Evolutionary conservation across 2,888 invertebrate genomes (phyloP).

Genomic region (Theretra japonica): DNA sequence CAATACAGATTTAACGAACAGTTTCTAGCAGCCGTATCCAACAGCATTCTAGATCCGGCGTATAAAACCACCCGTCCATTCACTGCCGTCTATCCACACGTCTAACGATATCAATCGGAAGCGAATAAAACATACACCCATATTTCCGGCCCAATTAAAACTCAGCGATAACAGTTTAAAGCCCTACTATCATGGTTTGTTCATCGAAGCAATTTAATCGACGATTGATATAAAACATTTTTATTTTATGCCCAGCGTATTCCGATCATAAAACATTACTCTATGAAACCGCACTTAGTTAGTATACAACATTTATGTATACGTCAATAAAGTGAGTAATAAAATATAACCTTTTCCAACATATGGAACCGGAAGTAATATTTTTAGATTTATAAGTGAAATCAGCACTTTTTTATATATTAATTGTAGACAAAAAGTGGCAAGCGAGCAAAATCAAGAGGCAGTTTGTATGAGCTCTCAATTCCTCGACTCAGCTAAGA

Average conservation of each 20-base stretch:
- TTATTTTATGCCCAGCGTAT: background rate
- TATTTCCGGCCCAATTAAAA: constrained; percentile 6
- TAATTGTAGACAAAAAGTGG: constrained; percentile 45
- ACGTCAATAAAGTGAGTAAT: constrained; percentile 1
- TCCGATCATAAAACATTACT: constrained; percentile 22
- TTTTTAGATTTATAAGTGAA: background rate
- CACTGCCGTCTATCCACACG: background rate
- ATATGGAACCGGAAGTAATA: too few relatives aligned
- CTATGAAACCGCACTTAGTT: background rate
- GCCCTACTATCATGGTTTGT: constrained; percentile 3
- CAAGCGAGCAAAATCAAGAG: constrained; percentile 54
- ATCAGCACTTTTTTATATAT: constrained; percentile 27
- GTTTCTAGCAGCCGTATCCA: too few relatives aligned
- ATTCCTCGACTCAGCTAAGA: constrained; percentile 71
- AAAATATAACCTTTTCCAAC: background rate
- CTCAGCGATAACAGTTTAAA: background rate
- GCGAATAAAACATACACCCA: constrained; percentile 3
- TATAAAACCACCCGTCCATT: background rate
- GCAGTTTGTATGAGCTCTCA: constrained; percentile 62
- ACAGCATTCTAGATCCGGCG: too few relatives aligned
- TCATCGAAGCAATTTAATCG: constrained; percentile 3
- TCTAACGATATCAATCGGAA: constrained; percentile 6
- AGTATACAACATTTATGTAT: background rate
- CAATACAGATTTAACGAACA: too few relatives aligned
- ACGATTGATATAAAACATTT: constrained; percentile 3